These are phyloP conservation scores for Seira sanloemensis DNA, from an alignment of 2,888 invertebrate genomes.

Conservation along the genomic window DNA sequence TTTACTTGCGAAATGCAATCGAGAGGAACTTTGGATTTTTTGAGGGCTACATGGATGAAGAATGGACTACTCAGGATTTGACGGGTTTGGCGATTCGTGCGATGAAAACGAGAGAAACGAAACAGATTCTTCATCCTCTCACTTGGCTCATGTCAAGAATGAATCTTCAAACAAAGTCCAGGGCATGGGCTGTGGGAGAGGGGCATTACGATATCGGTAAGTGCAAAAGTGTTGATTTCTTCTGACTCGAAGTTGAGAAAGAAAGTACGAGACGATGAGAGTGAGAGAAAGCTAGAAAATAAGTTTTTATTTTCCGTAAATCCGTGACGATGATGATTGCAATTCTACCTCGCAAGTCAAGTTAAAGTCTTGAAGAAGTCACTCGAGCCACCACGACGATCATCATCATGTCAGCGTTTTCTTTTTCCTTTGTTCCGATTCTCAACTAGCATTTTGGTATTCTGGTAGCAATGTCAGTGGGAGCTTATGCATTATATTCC, in stretches of 20 bases:
- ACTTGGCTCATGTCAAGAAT: constrained; percentile 56
- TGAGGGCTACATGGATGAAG: constrained; percentile 61
- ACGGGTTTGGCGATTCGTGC: constrained; percentile 27
- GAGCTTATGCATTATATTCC: not conserved
- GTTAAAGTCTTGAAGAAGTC: not conserved
- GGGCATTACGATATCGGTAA: constrained; percentile 67
- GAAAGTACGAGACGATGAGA: too few relatives aligned
- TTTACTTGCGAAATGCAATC: constrained; percentile 41
- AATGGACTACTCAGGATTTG: constrained; percentile 53
- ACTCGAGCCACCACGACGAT: too few relatives aligned
- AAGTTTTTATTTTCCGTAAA: not conserved
- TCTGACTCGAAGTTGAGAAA: too few relatives aligned
- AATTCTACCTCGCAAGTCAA: not conserved
- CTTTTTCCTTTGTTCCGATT: not conserved
- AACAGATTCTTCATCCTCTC: constrained; percentile 49
- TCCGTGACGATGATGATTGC: not conserved
- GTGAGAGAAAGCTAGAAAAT: too few relatives aligned
- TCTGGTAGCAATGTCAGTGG: not conserved
- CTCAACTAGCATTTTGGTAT: not conserved
- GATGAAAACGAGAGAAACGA: constrained; percentile 46
- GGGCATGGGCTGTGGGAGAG: constrained; percentile 64
- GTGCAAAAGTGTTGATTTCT: not conserved
- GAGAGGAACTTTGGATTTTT: constrained; percentile 54
- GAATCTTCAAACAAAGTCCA: constrained; percentile 63
- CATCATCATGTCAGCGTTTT: not conserved